Percentiles rank a stretch among this genome's conserved stretches.
These are phyloP conservation scores for Lochmaea capreae DNA, from an alignment of 2,888 invertebrate species.

Conservation along the genomic window DNA sequence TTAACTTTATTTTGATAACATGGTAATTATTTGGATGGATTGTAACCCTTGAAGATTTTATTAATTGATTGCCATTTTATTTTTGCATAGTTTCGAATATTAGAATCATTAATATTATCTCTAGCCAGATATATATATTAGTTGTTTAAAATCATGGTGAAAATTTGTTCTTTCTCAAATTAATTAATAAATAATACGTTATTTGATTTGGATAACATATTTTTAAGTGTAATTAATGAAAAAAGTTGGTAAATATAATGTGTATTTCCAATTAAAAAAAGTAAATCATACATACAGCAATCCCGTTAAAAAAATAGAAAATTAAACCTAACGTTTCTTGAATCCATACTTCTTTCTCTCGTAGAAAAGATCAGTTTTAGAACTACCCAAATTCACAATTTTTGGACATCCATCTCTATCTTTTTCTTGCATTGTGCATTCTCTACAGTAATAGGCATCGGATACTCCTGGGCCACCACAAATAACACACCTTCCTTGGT, in stretches of 20 bases:
- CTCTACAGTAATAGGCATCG: constrained; percentile 99
- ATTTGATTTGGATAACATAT: neutral
- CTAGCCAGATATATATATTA: too few relatives aligned
- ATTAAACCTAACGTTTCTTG: constrained; percentile 81
- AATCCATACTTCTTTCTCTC: constrained; percentile 99
- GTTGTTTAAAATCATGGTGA: too few relatives aligned
- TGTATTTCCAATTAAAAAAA: constrained; percentile 4
- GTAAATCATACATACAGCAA: constrained; percentile 6
- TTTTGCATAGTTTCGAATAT: too few relatives aligned
- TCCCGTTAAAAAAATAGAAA: neutral
- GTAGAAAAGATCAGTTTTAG: constrained; percentile 99
- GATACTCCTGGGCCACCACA: constrained; percentile 99
- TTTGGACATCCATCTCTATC: constrained; percentile 99
- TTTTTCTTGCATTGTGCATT: constrained; percentile 99
- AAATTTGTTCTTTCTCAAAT: too few relatives aligned
- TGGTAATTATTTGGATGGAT: too few relatives aligned
- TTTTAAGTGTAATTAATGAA: neutral
- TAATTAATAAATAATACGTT: too few relatives aligned
- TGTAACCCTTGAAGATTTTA: too few relatives aligned
- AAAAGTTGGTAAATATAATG: constrained; percentile 5
- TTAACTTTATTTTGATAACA: too few relatives aligned
- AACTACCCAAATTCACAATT: constrained; percentile 98
- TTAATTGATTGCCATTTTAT: too few relatives aligned
- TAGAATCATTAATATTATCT: too few relatives aligned
- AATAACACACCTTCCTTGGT: constrained; percentile 98